These are phyloP conservation scores for Rhadina sibilatrix DNA, from an alignment of 2,113 vertebrate species.

Conservation along the genomic window DNA sequence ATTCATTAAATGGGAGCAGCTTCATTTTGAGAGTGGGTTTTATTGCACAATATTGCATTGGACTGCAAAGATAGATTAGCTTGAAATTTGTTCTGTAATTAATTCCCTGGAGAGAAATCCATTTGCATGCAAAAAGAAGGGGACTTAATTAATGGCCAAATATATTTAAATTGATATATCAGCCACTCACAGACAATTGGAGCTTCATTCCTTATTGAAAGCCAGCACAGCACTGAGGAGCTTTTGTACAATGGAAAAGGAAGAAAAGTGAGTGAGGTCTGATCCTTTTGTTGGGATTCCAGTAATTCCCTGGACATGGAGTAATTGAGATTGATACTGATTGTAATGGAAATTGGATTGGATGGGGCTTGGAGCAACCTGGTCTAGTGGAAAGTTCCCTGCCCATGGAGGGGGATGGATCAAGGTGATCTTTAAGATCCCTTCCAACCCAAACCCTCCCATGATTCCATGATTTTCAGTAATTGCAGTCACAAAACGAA, in stretches of 20 bases:
- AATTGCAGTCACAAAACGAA: not conserved
- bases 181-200: constrained; percentile 9
- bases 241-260: not conserved
- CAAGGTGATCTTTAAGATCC: not conserved
- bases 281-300: not conserved
- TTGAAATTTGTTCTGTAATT: constrained; percentile 54
- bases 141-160: constrained; percentile 51
- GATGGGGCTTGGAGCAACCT: not conserved
- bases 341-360: not conserved
- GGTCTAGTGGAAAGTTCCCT: not conserved
- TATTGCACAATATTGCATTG: not conserved
- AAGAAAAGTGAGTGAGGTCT: not conserved
- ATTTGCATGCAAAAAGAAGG: constrained; percentile 38
- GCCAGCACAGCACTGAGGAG: not conserved
- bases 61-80: constrained; percentile 53
- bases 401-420: not conserved
- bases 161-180: constrained; percentile 61
- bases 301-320: not conserved
- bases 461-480: not conserved
- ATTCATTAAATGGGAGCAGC: not conserved
- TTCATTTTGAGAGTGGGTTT: constrained; percentile 7
- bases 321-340: not conserved
- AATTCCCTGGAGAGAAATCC: constrained; percentile 49
- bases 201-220: not conserved
- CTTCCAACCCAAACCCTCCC: not conserved